Evolutionary conservation across 2,888 invertebrate genomes (phyloP).

Genomic region (Diaphora mendica): DNA sequence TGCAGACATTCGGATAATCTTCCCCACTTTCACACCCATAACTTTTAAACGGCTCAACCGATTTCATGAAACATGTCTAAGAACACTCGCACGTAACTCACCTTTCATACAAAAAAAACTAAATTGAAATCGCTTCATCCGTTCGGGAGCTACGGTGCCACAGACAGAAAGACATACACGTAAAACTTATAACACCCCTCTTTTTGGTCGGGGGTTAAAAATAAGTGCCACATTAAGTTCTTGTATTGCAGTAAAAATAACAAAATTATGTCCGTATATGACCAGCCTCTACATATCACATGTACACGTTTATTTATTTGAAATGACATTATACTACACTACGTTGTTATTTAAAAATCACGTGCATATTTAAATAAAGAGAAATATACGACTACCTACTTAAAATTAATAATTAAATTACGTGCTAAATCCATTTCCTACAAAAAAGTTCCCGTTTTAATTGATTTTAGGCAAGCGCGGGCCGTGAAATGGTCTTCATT

Average conservation of each 20-base stretch:
- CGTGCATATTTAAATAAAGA: conserved; percentile 21
- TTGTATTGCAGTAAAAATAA: conserved; percentile 30
- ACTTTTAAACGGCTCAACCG: no score
- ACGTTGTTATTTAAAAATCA: conserved; percentile 34
- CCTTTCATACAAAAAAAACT: no score
- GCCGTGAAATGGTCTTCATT: conserved; percentile 66
- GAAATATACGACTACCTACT: conserved; percentile 21
- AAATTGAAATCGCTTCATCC: no score
- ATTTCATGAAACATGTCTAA: no score
- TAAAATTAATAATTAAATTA: conserved; percentile 42
- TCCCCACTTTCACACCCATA: no score
- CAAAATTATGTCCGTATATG: conserved; percentile 39
- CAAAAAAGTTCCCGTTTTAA: conserved; percentile 82
- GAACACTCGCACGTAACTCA: no score
- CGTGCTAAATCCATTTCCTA: conserved; percentile 74
- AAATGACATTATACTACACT: not conserved
- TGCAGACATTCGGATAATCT: no score
- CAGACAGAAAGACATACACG: no score
- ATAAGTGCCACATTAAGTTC: not conserved
- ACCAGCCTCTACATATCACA: conserved; percentile 27
- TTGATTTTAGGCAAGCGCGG: conserved; percentile 59
- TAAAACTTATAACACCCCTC: no score
- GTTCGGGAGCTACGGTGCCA: no score
- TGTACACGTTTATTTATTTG: conserved; percentile 10
- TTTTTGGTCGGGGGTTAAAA: no score